These are phyloP conservation scores for Priocnemis perturbator DNA, from an alignment of 2,888 invertebrate species.

Conservation along the genomic window DNA sequence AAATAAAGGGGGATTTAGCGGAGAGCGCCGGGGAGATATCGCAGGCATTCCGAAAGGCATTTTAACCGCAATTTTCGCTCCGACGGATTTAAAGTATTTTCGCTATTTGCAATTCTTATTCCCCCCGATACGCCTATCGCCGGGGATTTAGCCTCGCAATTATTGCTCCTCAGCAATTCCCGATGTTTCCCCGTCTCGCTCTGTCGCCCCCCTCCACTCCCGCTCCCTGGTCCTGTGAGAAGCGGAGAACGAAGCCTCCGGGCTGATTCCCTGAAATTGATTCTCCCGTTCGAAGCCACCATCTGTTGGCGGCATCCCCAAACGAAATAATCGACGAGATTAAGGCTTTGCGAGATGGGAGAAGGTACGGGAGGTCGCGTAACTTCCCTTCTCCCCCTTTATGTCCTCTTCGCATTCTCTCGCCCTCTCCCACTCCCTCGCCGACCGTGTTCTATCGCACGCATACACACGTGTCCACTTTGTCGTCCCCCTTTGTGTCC, in stretches of 20 bases:
- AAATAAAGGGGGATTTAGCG: no score
- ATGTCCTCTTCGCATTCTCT: background rate
- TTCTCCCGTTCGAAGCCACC: slow-evolving; percentile 54
- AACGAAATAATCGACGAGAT: slow-evolving; percentile 59
- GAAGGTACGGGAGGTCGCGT: background rate
- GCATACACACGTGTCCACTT: background rate
- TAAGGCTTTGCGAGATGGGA: slow-evolving; percentile 43
- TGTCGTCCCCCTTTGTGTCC: background rate
- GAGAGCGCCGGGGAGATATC: no score
- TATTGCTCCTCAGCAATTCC: slow-evolving; percentile 51
- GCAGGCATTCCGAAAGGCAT: background rate
- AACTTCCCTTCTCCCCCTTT: slow-evolving; percentile 5
- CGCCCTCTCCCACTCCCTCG: background rate
- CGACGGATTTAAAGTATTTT: background rate
- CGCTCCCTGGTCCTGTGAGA: slow-evolving; percentile 23
- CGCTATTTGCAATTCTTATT: slow-evolving; percentile 10
- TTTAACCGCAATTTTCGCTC: slow-evolving; percentile 4
- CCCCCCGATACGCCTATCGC: background rate
- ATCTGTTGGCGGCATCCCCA: slow-evolving; percentile 61
- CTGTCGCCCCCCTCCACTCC: slow-evolving; percentile 27
- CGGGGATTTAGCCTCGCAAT: slow-evolving; percentile 37
- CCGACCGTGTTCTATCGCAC: background rate
- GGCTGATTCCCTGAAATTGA: slow-evolving; percentile 60
- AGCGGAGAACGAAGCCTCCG: slow-evolving; percentile 44
- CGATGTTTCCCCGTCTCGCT: slow-evolving; percentile 38